Evolutionary conservation across 1,140 invertebrate genomes (phyloP).

Genomic region (Maniola jurtina): DNA sequence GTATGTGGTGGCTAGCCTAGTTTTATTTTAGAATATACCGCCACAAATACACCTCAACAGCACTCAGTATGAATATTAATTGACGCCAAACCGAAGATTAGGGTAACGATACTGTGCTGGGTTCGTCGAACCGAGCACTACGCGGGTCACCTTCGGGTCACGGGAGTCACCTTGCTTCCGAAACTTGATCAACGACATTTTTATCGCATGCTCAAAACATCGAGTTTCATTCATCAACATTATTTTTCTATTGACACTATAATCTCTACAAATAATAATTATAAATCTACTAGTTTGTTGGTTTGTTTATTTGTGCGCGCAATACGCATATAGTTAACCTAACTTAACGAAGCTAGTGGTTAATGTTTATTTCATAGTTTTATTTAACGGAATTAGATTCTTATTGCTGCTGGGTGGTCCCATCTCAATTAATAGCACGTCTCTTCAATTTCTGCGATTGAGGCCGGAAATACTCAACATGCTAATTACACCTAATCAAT

Average conservation of each 20-base stretch:
- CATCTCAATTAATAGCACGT: too few species aligned
- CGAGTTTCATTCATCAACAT: constrained; percentile 38
- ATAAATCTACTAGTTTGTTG: too few species aligned
- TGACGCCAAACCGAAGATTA: constrained; percentile 26
- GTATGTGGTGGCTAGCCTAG: not conserved
- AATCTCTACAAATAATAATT: not conserved
- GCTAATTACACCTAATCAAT: too few species aligned
- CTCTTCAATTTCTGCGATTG: too few species aligned
- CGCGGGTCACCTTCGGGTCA: constrained; percentile 66
- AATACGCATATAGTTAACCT: too few species aligned
- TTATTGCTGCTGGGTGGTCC: too few species aligned
- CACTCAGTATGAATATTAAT: constrained; percentile 21
- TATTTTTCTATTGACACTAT: constrained; percentile 23
- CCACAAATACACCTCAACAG: not conserved
- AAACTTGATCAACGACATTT: constrained; percentile 69
- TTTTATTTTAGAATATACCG: not conserved
- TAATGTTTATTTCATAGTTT: not conserved
- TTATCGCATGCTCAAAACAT: constrained; percentile 55
- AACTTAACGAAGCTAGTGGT: not conserved
- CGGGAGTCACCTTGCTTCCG: constrained; percentile 69
- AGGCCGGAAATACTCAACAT: too few species aligned
- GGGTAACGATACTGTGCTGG: constrained; percentile 40
- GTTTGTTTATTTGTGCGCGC: too few species aligned
- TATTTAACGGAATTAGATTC: not conserved
- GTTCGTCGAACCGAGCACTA: constrained; percentile 61